Base-by-base conservation (phyloP, 2,797 vertebrate genomes). In the Catharus ustulatus region DNA sequence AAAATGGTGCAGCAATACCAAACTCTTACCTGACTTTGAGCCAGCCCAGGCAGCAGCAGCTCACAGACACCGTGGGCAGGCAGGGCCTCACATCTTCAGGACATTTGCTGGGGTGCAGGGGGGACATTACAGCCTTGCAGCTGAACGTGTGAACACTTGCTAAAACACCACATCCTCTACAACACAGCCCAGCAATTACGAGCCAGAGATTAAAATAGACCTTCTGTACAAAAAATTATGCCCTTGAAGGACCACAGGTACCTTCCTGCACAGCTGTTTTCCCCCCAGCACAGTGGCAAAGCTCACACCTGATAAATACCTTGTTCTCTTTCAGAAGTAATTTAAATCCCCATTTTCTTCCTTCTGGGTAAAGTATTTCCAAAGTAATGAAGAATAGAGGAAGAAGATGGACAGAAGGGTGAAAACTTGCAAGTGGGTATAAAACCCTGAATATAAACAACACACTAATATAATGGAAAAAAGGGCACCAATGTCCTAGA, bases 31-130 rank as follows among this genome's bases (percentile, higher is more conserved):
- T 55, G 76, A 54, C 30, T 52, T 64, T 19, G 0, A 91, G 87
- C 49, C 87, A 74, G 48, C 38, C 68, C 61, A 62, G 51, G 76
- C 9, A 55, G 43, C 52, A 86, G 89, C 52, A n/a, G 64, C 61
- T 40, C 89, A 67, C 73, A 78, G 30, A 43, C 76, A 83, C 52
- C 15, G 17, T 2, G 43, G 48, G 86, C 76, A 91, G 54, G 68
- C 64, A 84, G 0, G 0, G 59, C 67, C 59, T 74, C 67, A 55
- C 59, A 21, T 26, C 57, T 38, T 66, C 0, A 0, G 8, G 40
- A 2, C 26, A 29, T 59, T 34, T 55, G n/a, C 90, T 34, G 40
- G 45, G 32, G 32, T 42, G 73, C 71, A 89, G 61, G 9, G 30
- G 71, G 49, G 63, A 79, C 23, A 24, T 19, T 20, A 57, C 42